Base-by-base conservation (phyloP, 2,113 vertebrate species). In the Penelope pileata region DNA sequence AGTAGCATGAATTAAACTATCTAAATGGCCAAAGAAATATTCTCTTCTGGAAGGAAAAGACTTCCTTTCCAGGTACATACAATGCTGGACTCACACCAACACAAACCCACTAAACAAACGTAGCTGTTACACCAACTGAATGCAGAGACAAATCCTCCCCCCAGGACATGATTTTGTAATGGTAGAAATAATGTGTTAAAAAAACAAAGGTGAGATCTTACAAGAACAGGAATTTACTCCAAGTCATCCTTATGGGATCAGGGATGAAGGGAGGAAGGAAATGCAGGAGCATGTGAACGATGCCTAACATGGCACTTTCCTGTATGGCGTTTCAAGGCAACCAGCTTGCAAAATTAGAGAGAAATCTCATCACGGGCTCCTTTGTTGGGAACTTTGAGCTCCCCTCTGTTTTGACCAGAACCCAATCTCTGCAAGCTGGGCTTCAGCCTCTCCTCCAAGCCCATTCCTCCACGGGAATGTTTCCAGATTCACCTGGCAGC, bases 221-320 rank as follows among this genome's bases (percentile, higher is more conserved):
- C 47, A 86, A 84, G 80, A 95, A 83, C 9, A 83, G 83, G 80
- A 95, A 86, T 92, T 86, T 92, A 43, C 73, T 84, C 43, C 36
- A 75, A 78, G 69, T 80, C 75, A 70, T 91, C 79, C 59, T 86
- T 93, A 64, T 40, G 45, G 83, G 89, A 59, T 59, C 24, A 54
- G 42, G 73, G 51, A 58, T 11, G 30, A 89, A 16, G 59, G n/a
- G 27, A 59, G 15, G 47, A 75, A 94, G 32, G 40, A 91, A 88
- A n/a, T 69, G 40, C 51, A 64, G 63, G 84, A 82, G 8, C 66
- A 91, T 29, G 43, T 62, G 34, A 86, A 78, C 69, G 83, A 47
- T 51, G 32, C 14, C n/a, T 54, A 47, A 62, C 36, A 24, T 40
- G 60, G 6, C 16, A 50, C 70, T 74, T 63, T 68, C 53, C 74